A percentile compares a stretch with the other conserved stretches of the same genome.
Evolutionary conservation across 2,888 invertebrate genomes (phyloP).

Genomic region (Agriopis aurantiaria): DNA sequence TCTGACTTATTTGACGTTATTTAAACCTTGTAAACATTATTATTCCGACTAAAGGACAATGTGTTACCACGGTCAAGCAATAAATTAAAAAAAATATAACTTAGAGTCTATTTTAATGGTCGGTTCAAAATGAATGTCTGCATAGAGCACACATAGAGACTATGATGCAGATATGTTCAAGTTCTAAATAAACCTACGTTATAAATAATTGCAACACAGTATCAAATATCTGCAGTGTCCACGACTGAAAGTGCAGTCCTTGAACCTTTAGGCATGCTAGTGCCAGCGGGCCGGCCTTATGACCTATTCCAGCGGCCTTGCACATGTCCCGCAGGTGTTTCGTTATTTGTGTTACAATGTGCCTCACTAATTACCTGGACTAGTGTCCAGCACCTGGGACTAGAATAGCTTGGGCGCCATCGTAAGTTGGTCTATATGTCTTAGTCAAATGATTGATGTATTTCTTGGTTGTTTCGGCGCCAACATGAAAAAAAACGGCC

Average conservation of each 20-base stretch:
- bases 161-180: neutral
- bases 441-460: conserved; percentile 10
- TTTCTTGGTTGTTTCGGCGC: too few species aligned
- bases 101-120: too few species aligned
- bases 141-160: too few species aligned
- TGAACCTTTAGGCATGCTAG: conserved; percentile 49
- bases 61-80: too few species aligned
- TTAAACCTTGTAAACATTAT: too few species aligned
- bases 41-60: too few species aligned
- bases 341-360: conserved; percentile 33
- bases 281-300: conserved; percentile 74
- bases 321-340: conserved; percentile 55
- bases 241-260: conserved; percentile 55
- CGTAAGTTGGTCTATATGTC: neutral
- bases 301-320: conserved; percentile 80
- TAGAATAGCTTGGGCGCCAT: conserved; percentile 7
- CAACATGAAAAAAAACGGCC: too few species aligned
- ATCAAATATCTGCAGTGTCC: neutral
- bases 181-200: neutral
- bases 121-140: too few species aligned
- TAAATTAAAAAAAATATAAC: too few species aligned
- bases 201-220: conserved; percentile 2
- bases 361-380: conserved; percentile 20
- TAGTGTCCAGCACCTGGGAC: conserved; percentile 22
- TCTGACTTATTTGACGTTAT: too few species aligned